Evolutionary conservation across 2,113 vertebrate genomes (phyloP), one percentile per base, ranked within the genome.

Genomic region (Rhynchomys soricoides): DNA sequence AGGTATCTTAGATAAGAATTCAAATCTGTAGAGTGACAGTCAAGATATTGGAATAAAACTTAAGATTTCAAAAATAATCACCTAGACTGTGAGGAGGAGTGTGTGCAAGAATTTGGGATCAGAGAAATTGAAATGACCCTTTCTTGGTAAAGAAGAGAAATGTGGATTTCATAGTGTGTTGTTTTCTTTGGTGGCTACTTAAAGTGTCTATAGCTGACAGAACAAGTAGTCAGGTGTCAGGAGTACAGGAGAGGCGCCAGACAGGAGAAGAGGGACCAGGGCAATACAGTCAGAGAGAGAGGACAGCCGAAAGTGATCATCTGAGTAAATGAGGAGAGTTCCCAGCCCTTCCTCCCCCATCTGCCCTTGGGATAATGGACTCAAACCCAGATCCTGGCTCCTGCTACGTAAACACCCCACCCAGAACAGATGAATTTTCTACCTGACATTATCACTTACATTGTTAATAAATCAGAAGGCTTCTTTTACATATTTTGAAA

Each of bases 401-500:
- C 22, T 59, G n/a, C 24, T 57, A 73, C 12, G 15, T n/a, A 73
- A 55, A 19, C 4, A 43, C 8, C 29, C 26, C 17, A 17, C 15
- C 26, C 40, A 85, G 26, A 64, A 45, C 17, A 85, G n/a, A 31
- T 62, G n/a, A 31, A 31, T 43, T 62, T 85, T 45, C 26, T 45
- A 19, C 26, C 7, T 4, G 24, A 68, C 3, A 10, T 17, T 50
- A 77, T 78, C 77, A 79, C 9, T 74, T 75, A 73, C 37, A 29
- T 43, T 82, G 2, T 89, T 93, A 55, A 43, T 78, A 94, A 74
- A 74, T 93, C n/a, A 83, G 12, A 94, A 83, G 50, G 6, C 34
- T 40, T 78, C 92, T 55, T 43, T 91, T 89, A 79, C 45, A 95
- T 8, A 24, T 68, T 93, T 96, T 96, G 85, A 91, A 95, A 94